These are phyloP conservation scores for Magallana angulata DNA, from an alignment of 1,140 invertebrate genomes.

Conservation along the genomic window DNA sequence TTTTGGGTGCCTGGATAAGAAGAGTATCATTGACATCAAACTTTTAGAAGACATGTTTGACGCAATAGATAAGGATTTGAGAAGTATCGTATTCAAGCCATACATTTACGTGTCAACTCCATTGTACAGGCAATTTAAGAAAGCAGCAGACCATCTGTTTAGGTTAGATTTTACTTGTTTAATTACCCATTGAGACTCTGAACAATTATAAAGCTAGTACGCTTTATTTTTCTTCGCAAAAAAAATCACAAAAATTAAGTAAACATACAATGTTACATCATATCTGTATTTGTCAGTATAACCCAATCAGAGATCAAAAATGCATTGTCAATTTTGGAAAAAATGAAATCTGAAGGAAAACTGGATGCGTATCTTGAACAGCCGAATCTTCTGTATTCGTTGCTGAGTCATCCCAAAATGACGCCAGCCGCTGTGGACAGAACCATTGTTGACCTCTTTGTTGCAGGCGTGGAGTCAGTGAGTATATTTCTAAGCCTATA, in stretches of 20 bases:
- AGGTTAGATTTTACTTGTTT: background rate
- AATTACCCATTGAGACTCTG: background rate
- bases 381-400: background rate
- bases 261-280: background rate
- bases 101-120: slow-evolving; percentile 8
- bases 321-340: background rate
- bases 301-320: background rate
- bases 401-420: background rate
- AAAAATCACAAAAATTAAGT: background rate
- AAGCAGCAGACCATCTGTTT: background rate
- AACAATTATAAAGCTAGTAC: background rate
- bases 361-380: background rate
- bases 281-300: background rate
- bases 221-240: background rate
- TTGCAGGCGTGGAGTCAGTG: slow-evolving; percentile 15
- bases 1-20: slow-evolving; percentile 21
- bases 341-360: background rate
- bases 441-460: background rate
- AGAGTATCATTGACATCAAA: background rate
- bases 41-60: background rate
- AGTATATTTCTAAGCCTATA: background rate
- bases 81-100: background rate
- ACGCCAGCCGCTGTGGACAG: background rate
- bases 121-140: background rate
- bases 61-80: background rate